These are phyloP conservation scores for Syrphus vitripennis DNA, from an alignment of 2,888 invertebrate species.

Conservation along the genomic window DNA sequence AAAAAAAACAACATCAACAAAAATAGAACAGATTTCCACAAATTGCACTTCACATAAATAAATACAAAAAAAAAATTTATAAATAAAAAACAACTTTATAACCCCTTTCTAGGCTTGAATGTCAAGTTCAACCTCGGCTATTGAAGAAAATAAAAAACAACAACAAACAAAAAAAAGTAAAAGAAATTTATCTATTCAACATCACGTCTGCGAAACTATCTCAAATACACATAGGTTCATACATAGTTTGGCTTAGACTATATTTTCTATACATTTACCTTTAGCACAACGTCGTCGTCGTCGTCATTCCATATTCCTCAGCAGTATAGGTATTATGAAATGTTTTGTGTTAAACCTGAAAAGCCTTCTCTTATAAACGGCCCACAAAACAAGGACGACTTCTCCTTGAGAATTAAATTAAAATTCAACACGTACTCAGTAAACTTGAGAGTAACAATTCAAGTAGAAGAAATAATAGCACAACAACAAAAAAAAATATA, in stretches of 20 bases:
- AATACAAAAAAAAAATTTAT: background rate
- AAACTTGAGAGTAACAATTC: background rate
- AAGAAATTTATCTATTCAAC: background rate
- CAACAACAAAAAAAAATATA: background rate
- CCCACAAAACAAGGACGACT: slow-evolving; percentile 40
- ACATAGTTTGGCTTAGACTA: background rate
- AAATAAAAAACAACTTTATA: background rate
- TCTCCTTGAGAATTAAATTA: slow-evolving; percentile 38
- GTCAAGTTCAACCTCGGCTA: slow-evolving; percentile 47
- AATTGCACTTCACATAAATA: background rate
- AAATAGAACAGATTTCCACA: background rate
- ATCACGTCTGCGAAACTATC: slow-evolving; percentile 13
- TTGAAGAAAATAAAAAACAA: background rate
- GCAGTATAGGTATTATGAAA: background rate
- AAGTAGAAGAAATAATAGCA: background rate
- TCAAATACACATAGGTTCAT: background rate
- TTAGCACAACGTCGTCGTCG: background rate
- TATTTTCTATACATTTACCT: slow-evolving; percentile 4
- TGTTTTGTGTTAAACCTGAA: background rate
- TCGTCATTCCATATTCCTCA: slow-evolving; percentile 34
- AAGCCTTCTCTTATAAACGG: background rate
- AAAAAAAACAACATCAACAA: background rate
- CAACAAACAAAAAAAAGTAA: no score
- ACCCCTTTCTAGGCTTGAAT: background rate
- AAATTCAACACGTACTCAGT: slow-evolving; percentile 47